Conservation (phyloP, 2,113 vertebrate genomes). For the Psephotus haematonotus region DNA sequence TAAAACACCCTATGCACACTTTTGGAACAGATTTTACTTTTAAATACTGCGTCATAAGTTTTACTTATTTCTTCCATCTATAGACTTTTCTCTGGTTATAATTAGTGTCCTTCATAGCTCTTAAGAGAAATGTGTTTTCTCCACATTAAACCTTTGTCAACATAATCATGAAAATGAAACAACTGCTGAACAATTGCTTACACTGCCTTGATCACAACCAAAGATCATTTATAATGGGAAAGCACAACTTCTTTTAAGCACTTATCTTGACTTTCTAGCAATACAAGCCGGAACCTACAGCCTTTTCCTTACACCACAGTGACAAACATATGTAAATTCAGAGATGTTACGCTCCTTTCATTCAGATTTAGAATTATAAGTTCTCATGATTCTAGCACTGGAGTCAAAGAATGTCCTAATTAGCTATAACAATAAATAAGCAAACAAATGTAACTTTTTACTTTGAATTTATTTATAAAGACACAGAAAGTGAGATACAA, state of each 20-base stretch:
- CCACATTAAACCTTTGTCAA: not conserved
- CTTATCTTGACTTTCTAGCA: not conserved
- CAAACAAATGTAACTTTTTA: not conserved
- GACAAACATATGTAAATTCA: not conserved
- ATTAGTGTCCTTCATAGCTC: not conserved
- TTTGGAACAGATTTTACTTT: not conserved
- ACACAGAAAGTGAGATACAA: not conserved
- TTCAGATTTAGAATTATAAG: not conserved
- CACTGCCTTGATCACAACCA: not conserved
- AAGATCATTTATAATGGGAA: not conserved
- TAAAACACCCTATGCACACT: not conserved
- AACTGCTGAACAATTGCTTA: not conserved
- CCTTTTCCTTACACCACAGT: not conserved
- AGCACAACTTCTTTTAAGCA: not conserved
- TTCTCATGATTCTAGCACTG: not conserved
- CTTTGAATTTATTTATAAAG: not conserved
- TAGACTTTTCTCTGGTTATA: not conserved
- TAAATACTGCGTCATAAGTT: not conserved
- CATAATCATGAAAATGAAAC: not conserved
- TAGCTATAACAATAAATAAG: not conserved
- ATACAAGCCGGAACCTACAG: not conserved
- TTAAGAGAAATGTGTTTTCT: not conserved
- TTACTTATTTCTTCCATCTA: not conserved
- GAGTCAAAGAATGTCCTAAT: not conserved
- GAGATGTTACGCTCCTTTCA: not conserved